Conservation (phyloP, 2,888 invertebrate species). For the Aphidius colemani region DNA sequence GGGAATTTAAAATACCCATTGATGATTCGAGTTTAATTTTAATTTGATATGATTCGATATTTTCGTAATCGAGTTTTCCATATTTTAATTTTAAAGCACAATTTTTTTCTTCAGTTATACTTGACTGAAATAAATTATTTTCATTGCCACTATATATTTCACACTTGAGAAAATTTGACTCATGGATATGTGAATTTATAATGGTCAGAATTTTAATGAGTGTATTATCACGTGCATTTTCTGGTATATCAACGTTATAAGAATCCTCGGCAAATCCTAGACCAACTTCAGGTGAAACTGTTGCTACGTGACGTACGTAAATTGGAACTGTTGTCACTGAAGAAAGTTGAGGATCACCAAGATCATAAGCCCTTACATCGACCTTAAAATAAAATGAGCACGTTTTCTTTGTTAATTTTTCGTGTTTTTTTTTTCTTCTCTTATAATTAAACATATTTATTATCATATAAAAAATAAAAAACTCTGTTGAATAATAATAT, state of each 20-base stretch:
- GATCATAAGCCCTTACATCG: slow-evolving; percentile 83
- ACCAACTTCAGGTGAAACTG: slow-evolving; percentile 74
- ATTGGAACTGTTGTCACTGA: slow-evolving; percentile 82
- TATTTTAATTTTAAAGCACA: slow-evolving; percentile 79
- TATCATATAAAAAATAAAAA: slow-evolving; percentile 14
- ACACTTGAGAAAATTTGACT: slow-evolving; percentile 77
- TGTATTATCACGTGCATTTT: slow-evolving; percentile 73
- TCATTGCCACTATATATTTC: slow-evolving; percentile 79
- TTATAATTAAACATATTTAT: background rate
- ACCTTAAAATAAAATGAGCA: slow-evolving; percentile 62
- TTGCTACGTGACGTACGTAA: slow-evolving; percentile 80
- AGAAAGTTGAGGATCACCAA: slow-evolving; percentile 83
- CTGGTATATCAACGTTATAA: slow-evolving; percentile 81
- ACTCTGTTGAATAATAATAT: background rate
- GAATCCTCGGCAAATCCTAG: slow-evolving; percentile 86
- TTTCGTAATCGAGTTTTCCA: slow-evolving; percentile 79
- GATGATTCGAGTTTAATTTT: slow-evolving; percentile 80
- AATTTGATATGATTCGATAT: slow-evolving; percentile 72
- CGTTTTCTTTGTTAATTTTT: background rate
- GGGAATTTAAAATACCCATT: slow-evolving; percentile 80
- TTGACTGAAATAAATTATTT: slow-evolving; percentile 73
- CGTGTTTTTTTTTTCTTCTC: background rate
- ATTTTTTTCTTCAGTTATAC: slow-evolving; percentile 77
- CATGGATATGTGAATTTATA: slow-evolving; percentile 72
- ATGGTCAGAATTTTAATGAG: slow-evolving; percentile 74